Percentiles rank a stretch among this genome's conserved stretches.
Conservation (phyloP, 2,113 vertebrate species). For the Urocolius indicus region DNA sequence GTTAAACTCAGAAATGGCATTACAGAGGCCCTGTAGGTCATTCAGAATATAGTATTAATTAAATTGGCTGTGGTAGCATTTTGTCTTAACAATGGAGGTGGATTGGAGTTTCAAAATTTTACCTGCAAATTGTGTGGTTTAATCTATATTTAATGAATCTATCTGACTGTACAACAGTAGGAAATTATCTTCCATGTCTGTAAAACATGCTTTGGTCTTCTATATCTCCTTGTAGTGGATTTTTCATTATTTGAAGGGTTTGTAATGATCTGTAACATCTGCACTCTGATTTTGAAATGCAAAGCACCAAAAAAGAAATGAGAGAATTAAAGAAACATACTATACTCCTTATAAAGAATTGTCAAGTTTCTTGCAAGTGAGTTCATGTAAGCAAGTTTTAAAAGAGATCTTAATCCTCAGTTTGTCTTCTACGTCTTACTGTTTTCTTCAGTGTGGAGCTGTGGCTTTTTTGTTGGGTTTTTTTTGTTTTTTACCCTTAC, state of each 20-base stretch:
- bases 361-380: background rate
- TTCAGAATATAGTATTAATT: background rate
- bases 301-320: background rate
- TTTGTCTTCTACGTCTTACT: background rate
- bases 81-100: background rate
- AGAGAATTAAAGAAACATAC: background rate
- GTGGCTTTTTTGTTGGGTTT: no score
- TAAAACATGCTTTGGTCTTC: conserved; percentile 30
- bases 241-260: background rate
- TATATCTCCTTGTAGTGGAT: background rate
- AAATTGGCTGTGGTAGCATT: background rate
- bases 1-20: background rate
- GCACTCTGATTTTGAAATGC: background rate
- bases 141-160: conserved; percentile 27
- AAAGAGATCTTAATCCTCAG: background rate
- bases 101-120: background rate
- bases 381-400: background rate
- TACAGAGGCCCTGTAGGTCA: background rate
- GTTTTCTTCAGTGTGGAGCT: background rate
- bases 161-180: background rate
- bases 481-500: background rate
- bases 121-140: background rate
- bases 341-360: background rate
- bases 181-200: conserved; percentile 25
- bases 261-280: background rate